Base-by-base conservation (phyloP, 2,888 invertebrate genomes). In the Stenodera caucasica region DNA sequence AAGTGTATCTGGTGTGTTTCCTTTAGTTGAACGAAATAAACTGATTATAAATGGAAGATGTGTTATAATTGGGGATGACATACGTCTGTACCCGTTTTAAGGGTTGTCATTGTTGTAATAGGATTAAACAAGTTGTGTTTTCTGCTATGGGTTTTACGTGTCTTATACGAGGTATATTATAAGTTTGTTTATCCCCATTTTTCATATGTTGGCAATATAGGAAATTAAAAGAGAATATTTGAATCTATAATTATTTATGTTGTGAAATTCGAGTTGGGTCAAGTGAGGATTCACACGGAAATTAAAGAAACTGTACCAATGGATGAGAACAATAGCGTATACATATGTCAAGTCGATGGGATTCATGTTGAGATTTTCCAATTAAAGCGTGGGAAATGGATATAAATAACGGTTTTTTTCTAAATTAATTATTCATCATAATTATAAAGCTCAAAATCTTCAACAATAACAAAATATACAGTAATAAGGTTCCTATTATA, bases 121-220 rank as follows among this genome's bases (percentile, higher is more conserved):
- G 73, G 52, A 70, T 76, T 57, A 75, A 75, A 65, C 69, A 71
- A 60, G 72, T 70, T 18, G 63, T 77, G 58, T 67, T 75, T 58
- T 73, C 73, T 57, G 71, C 72, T 23, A 77, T 78, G 74, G 76
- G 77, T 63, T 71, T 76, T 57, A 68, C 68, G 55, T 77, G 77
- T 69, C 69, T 75, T 32, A 61, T 73, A 51, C 69, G 67, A 71
- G 77, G 77, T 74, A 75, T 66, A 60, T 63, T 52, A 51, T 5
- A 1, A 6, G 32, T 14, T n/a, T 30, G 9, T 40, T 26, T 6
- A 30, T 30, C 9, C 3, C 2, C 6, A 30, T 30, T 9, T 30
- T 30, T 30, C 8, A 30, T 26, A 26, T 5, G 2, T 30, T 30
- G 30, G 30, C 8, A 9, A 8, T 30, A 8, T 9, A 30, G 30